Conservation (phyloP, 2,113 vertebrate genomes). For the Eulemur rufifrons region DNA sequence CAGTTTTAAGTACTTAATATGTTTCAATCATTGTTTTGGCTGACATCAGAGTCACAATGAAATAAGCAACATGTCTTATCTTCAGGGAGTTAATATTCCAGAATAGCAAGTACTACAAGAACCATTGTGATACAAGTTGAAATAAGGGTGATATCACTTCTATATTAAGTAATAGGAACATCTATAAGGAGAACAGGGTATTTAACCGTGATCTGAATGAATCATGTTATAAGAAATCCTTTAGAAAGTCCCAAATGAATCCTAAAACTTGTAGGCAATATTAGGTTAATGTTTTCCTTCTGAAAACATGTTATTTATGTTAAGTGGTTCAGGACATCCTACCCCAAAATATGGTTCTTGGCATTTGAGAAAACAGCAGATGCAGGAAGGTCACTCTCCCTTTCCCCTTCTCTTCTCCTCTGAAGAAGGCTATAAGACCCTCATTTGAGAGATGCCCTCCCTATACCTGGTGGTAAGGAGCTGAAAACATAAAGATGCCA, state of each 20-base stretch:
- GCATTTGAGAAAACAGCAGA: background rate
- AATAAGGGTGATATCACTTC: background rate
- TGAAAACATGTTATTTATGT: background rate
- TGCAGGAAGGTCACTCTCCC: background rate
- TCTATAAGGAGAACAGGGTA: background rate
- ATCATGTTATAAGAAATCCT: background rate
- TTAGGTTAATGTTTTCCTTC: background rate
- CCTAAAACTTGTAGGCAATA: background rate
- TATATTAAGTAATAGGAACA: background rate
- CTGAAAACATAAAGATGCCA: background rate
- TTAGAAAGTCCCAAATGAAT: constrained; percentile 2
- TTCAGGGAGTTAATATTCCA: background rate
- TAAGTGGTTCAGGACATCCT: background rate
- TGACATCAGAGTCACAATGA: background rate
- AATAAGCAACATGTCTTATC: background rate
- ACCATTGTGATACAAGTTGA: background rate
- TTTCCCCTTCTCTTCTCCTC: background rate
- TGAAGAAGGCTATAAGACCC: background rate
- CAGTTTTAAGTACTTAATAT: background rate
- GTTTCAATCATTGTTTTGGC: background rate
- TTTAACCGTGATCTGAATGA: background rate
- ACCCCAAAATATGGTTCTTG: background rate
- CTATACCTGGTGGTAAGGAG: background rate
- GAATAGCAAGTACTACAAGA: background rate
- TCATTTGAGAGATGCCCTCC: background rate